Conservation (phyloP, 1,140 invertebrate species). For the Drosophila gunungcola region DNA sequence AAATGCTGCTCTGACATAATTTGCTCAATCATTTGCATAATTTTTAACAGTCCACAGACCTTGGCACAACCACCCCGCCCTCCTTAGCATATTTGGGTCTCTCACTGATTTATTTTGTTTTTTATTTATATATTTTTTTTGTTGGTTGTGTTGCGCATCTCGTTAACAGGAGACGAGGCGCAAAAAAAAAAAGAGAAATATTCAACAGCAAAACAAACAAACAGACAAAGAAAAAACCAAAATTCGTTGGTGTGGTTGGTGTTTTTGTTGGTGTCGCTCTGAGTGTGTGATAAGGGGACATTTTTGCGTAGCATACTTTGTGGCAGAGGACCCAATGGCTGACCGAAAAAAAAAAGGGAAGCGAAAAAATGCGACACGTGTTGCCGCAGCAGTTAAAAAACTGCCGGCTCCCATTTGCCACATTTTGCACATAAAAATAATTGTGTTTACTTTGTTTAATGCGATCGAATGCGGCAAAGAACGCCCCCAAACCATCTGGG, state of each 20-base stretch:
- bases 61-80: conserved; percentile 14
- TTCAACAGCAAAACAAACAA: conserved; percentile 67
- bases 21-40: conserved; percentile 82
- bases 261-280: conserved; percentile 1
- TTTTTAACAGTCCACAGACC: conserved; percentile 68
- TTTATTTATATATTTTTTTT: conserved; percentile 45
- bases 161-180: conserved; percentile 58
- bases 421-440: conserved; percentile 72
- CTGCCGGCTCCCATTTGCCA: conserved; percentile 47
- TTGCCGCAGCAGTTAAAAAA: conserved; percentile 64
- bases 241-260: conserved; percentile 5
- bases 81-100: conserved; percentile 28
- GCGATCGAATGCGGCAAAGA: conserved; percentile 61
- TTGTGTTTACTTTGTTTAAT: conserved; percentile 79
- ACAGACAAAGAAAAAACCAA: conserved; percentile 18
- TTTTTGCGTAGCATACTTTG: conserved; percentile 68
- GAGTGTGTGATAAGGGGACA: conserved; percentile 68
- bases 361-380: conserved; percentile 56
- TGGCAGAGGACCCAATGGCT: conserved; percentile 34
- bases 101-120: conserved; percentile 39
- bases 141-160: conserved; percentile 57
- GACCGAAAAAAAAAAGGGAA: conserved; percentile 24
- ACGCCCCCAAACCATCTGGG: neutral
- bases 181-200: conserved; percentile 50
- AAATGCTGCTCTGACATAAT: conserved; percentile 70